phyloP scores from a whole-genome alignment of 37 sponge, comb jelly and placozoan genomes.

The Aphrocallistes beatrix region DNA sequence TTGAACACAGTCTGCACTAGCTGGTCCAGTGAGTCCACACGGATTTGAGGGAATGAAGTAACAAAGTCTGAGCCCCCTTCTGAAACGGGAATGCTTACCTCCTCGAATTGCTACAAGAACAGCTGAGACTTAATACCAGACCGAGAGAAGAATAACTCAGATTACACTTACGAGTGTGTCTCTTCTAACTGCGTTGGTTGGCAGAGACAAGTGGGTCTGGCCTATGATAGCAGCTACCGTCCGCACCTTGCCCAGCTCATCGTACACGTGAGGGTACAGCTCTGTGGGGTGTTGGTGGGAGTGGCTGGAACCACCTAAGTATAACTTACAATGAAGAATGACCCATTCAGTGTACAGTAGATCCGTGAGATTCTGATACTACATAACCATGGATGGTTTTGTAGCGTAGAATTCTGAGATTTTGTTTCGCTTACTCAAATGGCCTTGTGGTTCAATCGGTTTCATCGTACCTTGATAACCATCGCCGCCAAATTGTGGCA shows the following conservation, averaged over 20 bases:
- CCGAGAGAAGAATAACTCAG: background rate
- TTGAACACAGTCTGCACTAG: slow-evolving; percentile 26
- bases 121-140: background rate
- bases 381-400: too few species aligned
- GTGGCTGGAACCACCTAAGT: background rate
- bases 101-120: slow-evolving; percentile 41
- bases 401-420: too few species aligned
- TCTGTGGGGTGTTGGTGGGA: slow-evolving; percentile 25
- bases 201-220: background rate
- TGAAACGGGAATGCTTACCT: slow-evolving; percentile 61
- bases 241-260: slow-evolving; percentile 47
- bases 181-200: background rate
- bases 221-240: slow-evolving; percentile 34
- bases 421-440: too few species aligned
- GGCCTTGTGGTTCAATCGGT: too few species aligned
- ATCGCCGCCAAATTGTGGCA: too few species aligned
- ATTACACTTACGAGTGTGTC: background rate
- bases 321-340: too few species aligned
- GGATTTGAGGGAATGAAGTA: background rate
- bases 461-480: too few species aligned
- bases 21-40: background rate
- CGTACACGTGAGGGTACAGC: slow-evolving; percentile 73
- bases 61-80: background rate
- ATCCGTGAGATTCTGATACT: too few species aligned
- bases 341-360: too few species aligned